Base-by-base conservation (phyloP, 2,888 invertebrate genomes). In the Taphrorychus bicolor region DNA sequence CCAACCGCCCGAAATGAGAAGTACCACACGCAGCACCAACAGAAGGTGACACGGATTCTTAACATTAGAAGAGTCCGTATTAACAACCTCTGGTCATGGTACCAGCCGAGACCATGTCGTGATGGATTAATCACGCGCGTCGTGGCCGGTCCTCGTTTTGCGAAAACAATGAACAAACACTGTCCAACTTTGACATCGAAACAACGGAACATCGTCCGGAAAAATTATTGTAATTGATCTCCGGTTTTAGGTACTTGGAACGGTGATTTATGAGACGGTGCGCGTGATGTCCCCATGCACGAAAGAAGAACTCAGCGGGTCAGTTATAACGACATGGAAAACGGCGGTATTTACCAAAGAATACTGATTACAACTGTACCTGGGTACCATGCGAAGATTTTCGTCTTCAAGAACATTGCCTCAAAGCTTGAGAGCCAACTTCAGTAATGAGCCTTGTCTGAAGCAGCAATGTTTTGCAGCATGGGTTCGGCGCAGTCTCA, bases 131-230 rank as follows among this genome's bases (percentile, higher is more conserved):
- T 66, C 66, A 66, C 57, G 66, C 16, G 49, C 56, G 57, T 57
- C 66, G 54, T 66, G 58, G 59, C 19, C 59, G 64, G 59, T 65
- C 60, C 49, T 56, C 60, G 48, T 57, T 66, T 61, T 52, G 60
- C 66, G 51, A 57, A 61, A 60, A 66, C 66, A 66, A 66, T 66
- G 61, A 59, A 64, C 64, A 24, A 64, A 64, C 63, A 52, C 45
- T 42, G 23, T 18, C 53, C 59, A 59, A 45, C 58, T 59, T 42
- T 52, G 57, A 66, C 57, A 48, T 57, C 57, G 42, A 51, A 60
- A 41, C 60, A 66, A 66, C 66, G 66, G 66, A 60, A 66, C 66
- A 60, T 61, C 53, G 42, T 66, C 54, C 49, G 61, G 60, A 66
- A 66, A 66, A 66, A 45, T n/a, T 5, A 66, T 66, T 24, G 56